Evolutionary conservation across 2,888 invertebrate genomes (phyloP).

Genomic region (Patella ulyssiponensis): DNA sequence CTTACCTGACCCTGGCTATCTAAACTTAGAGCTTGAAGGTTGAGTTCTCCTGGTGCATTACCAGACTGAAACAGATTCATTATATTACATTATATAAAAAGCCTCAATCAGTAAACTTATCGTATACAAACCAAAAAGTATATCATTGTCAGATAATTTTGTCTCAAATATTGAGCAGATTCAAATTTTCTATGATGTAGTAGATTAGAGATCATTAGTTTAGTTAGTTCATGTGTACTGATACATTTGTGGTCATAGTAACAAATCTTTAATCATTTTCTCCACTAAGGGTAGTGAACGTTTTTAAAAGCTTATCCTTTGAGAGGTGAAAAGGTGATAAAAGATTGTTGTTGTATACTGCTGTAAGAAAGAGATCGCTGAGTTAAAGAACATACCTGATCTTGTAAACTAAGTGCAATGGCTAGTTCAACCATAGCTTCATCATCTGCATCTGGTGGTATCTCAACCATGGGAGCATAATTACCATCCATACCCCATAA

Average conservation of each 20-base stretch:
- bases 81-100: not conserved
- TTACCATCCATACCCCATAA: slow-evolving; percentile 70
- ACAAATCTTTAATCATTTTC: not conserved
- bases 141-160: too few relatives aligned
- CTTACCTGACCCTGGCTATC: slow-evolving; percentile 53
- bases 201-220: too few relatives aligned
- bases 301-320: slow-evolving; percentile 30
- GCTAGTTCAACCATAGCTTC: slow-evolving; percentile 97
- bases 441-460: slow-evolving; percentile 95
- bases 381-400: slow-evolving; percentile 56
- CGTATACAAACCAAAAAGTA: too few relatives aligned
- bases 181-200: too few relatives aligned
- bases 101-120: not conserved
- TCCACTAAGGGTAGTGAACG: not conserved
- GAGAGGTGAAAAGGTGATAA: slow-evolving; percentile 9
- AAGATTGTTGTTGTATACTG: not conserved
- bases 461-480: slow-evolving; percentile 86
- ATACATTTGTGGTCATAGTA: too few relatives aligned
- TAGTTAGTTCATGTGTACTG: too few relatives aligned
- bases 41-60: slow-evolving; percentile 34
- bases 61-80: slow-evolving; percentile 28
- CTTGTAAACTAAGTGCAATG: slow-evolving; percentile 91
- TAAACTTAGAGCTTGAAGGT: slow-evolving; percentile 51
- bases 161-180: too few relatives aligned
- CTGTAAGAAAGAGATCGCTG: not conserved